phyloP scores from a whole-genome alignment of 2,113 vertebrate genomes.

The Grallaria varia region DNA sequence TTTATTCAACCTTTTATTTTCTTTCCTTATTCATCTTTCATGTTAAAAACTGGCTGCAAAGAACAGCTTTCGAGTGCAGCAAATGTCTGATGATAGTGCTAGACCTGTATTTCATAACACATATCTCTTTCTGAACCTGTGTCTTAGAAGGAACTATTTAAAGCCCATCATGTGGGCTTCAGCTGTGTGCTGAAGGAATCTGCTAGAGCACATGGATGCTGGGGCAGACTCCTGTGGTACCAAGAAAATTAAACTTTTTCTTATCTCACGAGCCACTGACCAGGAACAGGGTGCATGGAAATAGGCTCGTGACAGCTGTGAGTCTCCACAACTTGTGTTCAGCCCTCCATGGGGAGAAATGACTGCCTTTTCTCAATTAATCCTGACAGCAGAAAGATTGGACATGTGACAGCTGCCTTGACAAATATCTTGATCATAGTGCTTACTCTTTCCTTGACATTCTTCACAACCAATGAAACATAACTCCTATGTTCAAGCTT shows the following conservation, averaged over 20 bases:
- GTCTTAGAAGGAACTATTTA: neutral
- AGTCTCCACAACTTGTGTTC: neutral
- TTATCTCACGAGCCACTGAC: neutral
- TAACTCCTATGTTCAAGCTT: neutral
- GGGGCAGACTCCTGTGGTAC: neutral
- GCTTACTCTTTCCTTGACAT: neutral
- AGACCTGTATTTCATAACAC: neutral
- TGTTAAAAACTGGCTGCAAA: neutral
- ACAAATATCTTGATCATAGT: conserved; percentile 9
- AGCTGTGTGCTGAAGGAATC: neutral
- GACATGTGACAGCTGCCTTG: neutral
- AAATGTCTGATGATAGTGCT: neutral
- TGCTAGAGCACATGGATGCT: neutral
- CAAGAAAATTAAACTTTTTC: neutral
- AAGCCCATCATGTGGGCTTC: neutral
- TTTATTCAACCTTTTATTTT: neutral
- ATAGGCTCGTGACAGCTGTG: neutral
- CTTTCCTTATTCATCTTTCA: neutral
- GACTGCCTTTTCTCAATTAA: neutral
- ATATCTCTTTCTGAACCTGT: neutral
- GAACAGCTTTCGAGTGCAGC: neutral
- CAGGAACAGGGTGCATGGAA: neutral
- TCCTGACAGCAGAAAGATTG: neutral
- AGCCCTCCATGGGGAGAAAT: neutral
- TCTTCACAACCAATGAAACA: neutral